These are phyloP conservation scores for Acipenser transmontanus DNA, from an alignment of 2,797 vertebrate species.

Conservation along the genomic window DNA sequence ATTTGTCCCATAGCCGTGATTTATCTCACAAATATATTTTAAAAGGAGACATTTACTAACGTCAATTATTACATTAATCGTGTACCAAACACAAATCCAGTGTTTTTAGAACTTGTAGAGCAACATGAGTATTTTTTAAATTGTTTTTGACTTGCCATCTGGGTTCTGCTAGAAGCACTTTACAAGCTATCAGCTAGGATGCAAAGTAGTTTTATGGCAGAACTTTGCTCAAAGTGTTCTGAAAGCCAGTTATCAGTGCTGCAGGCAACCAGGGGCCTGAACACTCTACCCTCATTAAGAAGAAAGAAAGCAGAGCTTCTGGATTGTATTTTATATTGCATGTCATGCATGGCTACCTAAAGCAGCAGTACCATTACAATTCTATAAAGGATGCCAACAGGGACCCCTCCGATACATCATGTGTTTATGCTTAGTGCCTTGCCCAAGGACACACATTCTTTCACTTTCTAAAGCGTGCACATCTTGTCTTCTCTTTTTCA, in stretches of 20 bases:
- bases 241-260: not conserved
- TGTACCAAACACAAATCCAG: no score
- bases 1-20: no score
- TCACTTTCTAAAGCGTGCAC: no score
- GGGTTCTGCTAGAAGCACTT: not conserved
- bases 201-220: not conserved
- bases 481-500: no score
- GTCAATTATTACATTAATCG: no score
- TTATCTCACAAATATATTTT: no score
- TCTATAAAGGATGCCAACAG: no score
- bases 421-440: no score
- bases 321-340: not conserved
- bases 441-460: no score
- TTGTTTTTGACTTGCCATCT: conserved; percentile 17
- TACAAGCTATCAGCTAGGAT: not conserved
- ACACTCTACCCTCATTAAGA: not conserved
- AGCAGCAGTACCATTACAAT: no score
- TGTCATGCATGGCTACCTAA: not conserved
- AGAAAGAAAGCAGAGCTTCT: not conserved
- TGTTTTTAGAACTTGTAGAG: not conserved
- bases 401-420: no score
- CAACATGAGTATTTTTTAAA: conserved; percentile 2
- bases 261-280: not conserved
- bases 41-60: no score
- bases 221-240: conserved; percentile 1